phyloP scores from a whole-genome alignment of 2,888 invertebrate genomes.

The Aleiodes leptofemur region DNA sequence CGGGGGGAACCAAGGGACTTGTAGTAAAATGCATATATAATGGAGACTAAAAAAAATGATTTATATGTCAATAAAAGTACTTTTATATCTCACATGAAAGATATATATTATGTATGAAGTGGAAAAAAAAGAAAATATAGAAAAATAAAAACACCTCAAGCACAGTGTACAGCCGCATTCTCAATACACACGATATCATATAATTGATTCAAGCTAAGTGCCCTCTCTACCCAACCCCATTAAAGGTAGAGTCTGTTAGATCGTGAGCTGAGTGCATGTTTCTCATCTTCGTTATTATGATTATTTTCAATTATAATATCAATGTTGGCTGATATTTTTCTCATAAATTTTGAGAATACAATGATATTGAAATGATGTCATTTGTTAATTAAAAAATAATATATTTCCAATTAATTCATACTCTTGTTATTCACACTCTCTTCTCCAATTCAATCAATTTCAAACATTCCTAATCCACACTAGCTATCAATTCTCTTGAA shows the following conservation, averaged over 20 bases:
- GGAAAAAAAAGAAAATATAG: slow-evolving; percentile 1
- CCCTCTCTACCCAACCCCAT: slow-evolving; percentile 7
- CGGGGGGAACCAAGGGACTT: too few relatives aligned
- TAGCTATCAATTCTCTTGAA: too few relatives aligned
- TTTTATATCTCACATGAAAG: not conserved
- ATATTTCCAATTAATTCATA: not conserved
- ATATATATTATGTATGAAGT: not conserved
- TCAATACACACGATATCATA: slow-evolving; percentile 40
- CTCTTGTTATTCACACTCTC: not conserved
- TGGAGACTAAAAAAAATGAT: too few relatives aligned
- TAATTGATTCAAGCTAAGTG: slow-evolving; percentile 44
- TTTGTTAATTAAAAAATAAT: not conserved
- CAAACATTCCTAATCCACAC: too few relatives aligned
- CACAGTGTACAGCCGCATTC: slow-evolving; percentile 46
- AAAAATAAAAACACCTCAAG: too few relatives aligned
- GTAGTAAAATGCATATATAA: too few relatives aligned
- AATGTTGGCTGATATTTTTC: slow-evolving; percentile 2
- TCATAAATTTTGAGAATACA: not conserved
- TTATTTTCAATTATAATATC: not conserved
- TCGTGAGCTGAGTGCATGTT: slow-evolving; percentile 49
- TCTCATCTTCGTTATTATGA: slow-evolving; percentile 1
- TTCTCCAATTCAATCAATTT: not conserved
- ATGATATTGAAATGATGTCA: not conserved
- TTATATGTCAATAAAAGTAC: not conserved
- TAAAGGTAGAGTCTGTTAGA: slow-evolving; percentile 44